phyloP scores from a whole-genome alignment of 2,888 invertebrate genomes.

The Unio delphinus region DNA sequence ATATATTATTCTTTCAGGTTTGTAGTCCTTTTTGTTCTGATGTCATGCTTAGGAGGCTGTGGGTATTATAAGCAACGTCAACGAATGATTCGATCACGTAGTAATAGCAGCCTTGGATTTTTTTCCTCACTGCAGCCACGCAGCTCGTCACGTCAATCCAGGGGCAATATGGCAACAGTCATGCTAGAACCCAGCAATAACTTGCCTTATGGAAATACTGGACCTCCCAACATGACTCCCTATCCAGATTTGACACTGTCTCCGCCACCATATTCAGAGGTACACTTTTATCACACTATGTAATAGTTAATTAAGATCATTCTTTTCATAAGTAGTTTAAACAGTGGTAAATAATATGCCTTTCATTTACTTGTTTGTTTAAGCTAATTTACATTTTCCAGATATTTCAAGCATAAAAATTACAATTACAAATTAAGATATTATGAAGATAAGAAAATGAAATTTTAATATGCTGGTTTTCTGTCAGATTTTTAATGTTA shows the following conservation, averaged over 20 bases:
- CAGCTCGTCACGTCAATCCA: slow-evolving; percentile 10
- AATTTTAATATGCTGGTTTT: too few relatives aligned
- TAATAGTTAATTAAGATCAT: too few relatives aligned
- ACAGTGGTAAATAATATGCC: too few relatives aligned
- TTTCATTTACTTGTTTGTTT: too few relatives aligned
- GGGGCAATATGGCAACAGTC: slow-evolving; percentile 10
- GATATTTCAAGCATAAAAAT: too few relatives aligned
- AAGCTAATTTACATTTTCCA: too few relatives aligned
- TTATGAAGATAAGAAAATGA: too few relatives aligned
- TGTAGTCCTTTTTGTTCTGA: slow-evolving; percentile 59
- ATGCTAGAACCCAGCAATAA: slow-evolving; percentile 16
- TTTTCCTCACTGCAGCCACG: slow-evolving; percentile 19
- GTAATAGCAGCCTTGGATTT: slow-evolving; percentile 18
- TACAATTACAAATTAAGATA: too few relatives aligned
- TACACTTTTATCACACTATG: slow-evolving; percentile 7
- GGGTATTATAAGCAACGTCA: slow-evolving; percentile 66
- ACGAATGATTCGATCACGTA: slow-evolving; percentile 24
- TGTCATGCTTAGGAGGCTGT: slow-evolving; percentile 68
- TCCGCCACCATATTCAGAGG: slow-evolving; percentile 56
- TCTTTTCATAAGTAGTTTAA: too few relatives aligned
- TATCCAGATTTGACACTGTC: slow-evolving; percentile 21
- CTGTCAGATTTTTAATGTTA: too few relatives aligned
- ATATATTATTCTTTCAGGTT: slow-evolving; percentile 45
- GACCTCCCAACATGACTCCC: slow-evolving; percentile 8
- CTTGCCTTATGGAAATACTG: slow-evolving; percentile 10